Evolutionary conservation across 2,797 vertebrate genomes (phyloP), one percentile per base, ranked within the genome.

Genomic region (Erpetoichthys calabaricus): DNA sequence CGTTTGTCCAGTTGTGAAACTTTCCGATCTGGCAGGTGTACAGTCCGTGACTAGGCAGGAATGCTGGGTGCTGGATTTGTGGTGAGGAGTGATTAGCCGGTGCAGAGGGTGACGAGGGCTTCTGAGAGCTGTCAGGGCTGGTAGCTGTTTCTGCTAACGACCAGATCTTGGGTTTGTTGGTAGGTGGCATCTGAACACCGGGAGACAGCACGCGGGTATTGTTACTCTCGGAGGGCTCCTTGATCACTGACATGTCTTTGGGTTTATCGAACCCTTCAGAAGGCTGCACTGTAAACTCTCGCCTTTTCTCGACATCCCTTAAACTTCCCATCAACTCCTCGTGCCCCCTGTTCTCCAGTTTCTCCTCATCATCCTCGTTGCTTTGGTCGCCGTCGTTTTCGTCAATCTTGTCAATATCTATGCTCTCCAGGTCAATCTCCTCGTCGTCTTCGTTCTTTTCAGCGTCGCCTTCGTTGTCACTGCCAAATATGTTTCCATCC

Each of bases 11-110:
- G 83, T 94, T 97, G 81, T 96, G 92, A 77, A 98, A 94, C 83
- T 98, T 98, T 67, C 95, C 90, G 67, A 98, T 96, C 77, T 96
- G 94, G 72, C 95, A 98, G 0, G 95, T 98, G 80, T 98, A 98
- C 63, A 98, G 94, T 97, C 94, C 92, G 62, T 97, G 95, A 76
- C 91, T 97, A 57, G 92, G 88, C 47, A 97, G 88, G 68, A 97
- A 97, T 65, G 93, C 94, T 0, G 94, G 94, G 65, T 98, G 94
- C 56, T 93, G 91, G 61, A 92, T 80, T 68, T 91, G 89, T 45
- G 89, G 56, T 44, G 81, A 82, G 55, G 84, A 75, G 62, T 88
- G 84, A 62, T 77, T 73, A 65, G 81, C 82, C 4, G 86, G 88
- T 6, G 84, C 71, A 2, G 87, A 84, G 0, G 92, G 90, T 42